Evolutionary conservation across 2,888 invertebrate species (phyloP), one percentile per base, ranked within the genome.

Genomic region (Exephanes ischioxanthus): DNA sequence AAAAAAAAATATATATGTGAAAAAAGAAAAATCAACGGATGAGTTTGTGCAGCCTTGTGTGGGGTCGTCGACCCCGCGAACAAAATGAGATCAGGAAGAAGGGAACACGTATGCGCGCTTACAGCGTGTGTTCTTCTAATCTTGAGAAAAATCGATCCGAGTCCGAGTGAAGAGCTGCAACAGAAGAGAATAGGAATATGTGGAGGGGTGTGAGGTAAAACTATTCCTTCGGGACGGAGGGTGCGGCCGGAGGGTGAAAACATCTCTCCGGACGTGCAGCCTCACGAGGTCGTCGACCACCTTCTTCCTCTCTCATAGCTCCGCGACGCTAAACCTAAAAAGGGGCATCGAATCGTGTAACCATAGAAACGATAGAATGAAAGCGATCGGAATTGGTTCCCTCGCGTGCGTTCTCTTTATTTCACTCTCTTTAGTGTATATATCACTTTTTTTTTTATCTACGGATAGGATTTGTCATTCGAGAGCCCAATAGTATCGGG

Each of bases 341-440:
- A 67, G 55, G 75, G 79, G 70, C 68, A 75, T 67, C 66, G 63
- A 85, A 75, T 82, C 79, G 78, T 72, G 79, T 85, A 79, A 85
- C 85, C 85, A 85, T 85, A 82, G 85, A 76, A 73, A 85, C 82
- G 82, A 70, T n/a, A n/a, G 76, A 75, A 79, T 55, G 66, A 81
- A 73, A 58, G 30, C 37, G 33, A 76, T 75, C 55, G 48, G n/a
- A 22, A 37, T 63, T 63, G 41, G 30, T 67, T 7, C 2, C 11
- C 45, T 26, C 51, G n/a, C 55, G 19, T 22, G 53, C 66, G 45
- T 55, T 37, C 61, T 33, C 67, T 55, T 61, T 61, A 48, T 61
- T 71, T 73, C 67, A 22, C 26, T 68, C 58, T 37, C 37, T 9
- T 33, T 16, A 16, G 45, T 45, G 45, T 45, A 45, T 61, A 48